These are phyloP conservation scores for Dromas ardeola DNA, from an alignment of 2,113 vertebrate genomes.

Conservation along the genomic window DNA sequence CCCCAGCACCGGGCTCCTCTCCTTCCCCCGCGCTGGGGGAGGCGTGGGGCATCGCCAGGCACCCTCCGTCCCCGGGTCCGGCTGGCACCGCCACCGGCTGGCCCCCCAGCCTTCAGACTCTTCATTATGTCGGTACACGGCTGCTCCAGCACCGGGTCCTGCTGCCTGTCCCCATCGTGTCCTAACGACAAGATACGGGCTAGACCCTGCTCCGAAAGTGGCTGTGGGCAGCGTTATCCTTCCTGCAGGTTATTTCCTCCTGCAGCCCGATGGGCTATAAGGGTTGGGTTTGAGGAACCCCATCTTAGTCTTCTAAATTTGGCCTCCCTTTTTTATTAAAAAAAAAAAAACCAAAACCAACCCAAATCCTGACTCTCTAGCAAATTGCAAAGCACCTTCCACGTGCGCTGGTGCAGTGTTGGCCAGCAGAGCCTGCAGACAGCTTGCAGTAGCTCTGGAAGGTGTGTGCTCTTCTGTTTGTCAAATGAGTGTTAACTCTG, in stretches of 20 bases:
- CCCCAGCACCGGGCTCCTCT: background rate
- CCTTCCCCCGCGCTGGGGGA: background rate
- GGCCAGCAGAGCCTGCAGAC: background rate
- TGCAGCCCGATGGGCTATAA: background rate
- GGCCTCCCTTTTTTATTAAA: background rate
- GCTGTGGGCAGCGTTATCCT: accelerated
- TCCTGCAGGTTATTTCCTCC: background rate
- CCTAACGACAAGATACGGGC: background rate
- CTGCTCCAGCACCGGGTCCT: background rate
- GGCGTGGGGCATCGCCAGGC: accelerated
- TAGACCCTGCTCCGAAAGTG: background rate
- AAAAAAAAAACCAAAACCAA: background rate
- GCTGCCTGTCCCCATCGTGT: accelerated
- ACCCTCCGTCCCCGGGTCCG: accelerated
- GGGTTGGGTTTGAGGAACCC: background rate
- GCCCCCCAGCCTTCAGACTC: background rate
- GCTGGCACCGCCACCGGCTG: background rate
- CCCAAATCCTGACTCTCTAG: background rate
- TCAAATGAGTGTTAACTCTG: constrained; percentile 15
- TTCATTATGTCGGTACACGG: accelerated
- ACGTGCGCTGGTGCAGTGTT: background rate
- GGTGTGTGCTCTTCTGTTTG: constrained; percentile 29
- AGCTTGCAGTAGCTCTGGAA: constrained; percentile 47
- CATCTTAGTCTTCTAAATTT: background rate
- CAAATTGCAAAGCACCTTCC: background rate